Percentiles rank a stretch among this genome's conserved stretches.
These are phyloP conservation scores for Drosophila imparisetae DNA, from an alignment of 2,888 invertebrate species.

Conservation along the genomic window DNA sequence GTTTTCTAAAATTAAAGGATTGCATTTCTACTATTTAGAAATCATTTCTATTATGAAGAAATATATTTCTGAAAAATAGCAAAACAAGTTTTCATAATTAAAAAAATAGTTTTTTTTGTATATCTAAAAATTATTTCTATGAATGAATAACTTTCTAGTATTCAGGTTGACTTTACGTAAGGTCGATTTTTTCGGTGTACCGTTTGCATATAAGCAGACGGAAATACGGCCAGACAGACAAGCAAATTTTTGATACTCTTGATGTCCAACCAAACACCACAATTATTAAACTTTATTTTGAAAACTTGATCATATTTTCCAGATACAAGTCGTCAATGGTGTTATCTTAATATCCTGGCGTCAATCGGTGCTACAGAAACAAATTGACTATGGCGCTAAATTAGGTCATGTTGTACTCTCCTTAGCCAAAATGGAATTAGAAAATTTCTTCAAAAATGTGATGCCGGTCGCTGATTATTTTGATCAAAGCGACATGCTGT, in stretches of 20 bases:
- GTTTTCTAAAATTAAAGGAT: no score
- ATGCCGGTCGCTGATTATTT: constrained; percentile 96
- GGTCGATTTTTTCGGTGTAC: background rate
- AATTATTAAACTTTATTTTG: background rate
- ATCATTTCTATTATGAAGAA: no score
- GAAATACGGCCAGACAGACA: background rate
- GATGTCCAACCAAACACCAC: background rate
- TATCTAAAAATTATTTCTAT: background rate
- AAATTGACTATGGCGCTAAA: constrained; percentile 95
- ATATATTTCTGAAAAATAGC: no score
- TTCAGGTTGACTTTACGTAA: background rate
- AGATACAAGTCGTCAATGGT: constrained; percentile 95
- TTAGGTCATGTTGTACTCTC: constrained; percentile 92
- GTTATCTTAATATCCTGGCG: constrained; percentile 95
- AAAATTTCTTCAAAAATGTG: constrained; percentile 94
- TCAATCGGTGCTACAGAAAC: constrained; percentile 92
- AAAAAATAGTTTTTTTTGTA: background rate
- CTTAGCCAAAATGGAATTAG: constrained; percentile 94
- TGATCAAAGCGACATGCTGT: constrained; percentile 92
- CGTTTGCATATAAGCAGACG: background rate
- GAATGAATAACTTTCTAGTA: fast-evolving
- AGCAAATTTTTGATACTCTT: background rate
- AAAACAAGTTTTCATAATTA: no score
- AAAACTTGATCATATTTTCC: constrained; percentile 36
- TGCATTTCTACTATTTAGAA: no score